These are phyloP conservation scores for Hirtodrosophila confusa DNA, from an alignment of 2,888 invertebrate species.

Conservation along the genomic window DNA sequence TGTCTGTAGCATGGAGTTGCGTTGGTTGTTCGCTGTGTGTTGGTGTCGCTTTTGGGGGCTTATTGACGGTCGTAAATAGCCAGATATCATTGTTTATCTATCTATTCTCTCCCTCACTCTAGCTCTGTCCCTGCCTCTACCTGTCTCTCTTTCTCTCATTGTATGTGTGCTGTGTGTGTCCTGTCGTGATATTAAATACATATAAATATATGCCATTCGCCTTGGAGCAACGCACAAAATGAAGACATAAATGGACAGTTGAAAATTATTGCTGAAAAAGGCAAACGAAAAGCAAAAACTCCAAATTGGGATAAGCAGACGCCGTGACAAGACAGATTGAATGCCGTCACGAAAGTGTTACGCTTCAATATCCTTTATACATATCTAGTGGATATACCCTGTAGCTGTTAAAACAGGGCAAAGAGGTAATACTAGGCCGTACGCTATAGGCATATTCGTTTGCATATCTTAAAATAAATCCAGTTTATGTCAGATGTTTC, in stretches of 20 bases:
- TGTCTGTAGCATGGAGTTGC: constrained; percentile 22
- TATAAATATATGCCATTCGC: constrained; percentile 34
- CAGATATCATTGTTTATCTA: constrained; percentile 66
- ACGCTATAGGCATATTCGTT: too few relatives aligned
- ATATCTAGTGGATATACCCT: constrained; percentile 26
- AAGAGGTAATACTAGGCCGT: too few relatives aligned
- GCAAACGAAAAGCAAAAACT: constrained; percentile 9
- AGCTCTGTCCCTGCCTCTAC: too few relatives aligned
- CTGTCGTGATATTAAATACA: constrained; percentile 52
- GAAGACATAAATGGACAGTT: constrained; percentile 72
- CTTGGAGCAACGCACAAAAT: constrained; percentile 29
- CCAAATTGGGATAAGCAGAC: constrained; percentile 38
- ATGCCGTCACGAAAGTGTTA: constrained; percentile 52
- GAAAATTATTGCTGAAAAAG: constrained; percentile 61
- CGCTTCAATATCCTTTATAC: constrained; percentile 58
- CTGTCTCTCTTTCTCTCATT: not conserved
- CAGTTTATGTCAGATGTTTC: too few relatives aligned
- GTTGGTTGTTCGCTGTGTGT: not conserved
- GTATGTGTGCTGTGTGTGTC: constrained; percentile 9
- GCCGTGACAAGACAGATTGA: constrained; percentile 63
- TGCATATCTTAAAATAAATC: too few relatives aligned
- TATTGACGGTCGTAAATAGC: constrained; percentile 59
- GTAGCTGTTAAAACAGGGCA: not conserved
- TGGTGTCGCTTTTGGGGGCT: constrained; percentile 2
- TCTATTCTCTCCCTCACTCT: constrained; percentile 9